phyloP scores from a whole-genome alignment of 1,140 invertebrate species.

The Stegodyphus mimosarum region DNA sequence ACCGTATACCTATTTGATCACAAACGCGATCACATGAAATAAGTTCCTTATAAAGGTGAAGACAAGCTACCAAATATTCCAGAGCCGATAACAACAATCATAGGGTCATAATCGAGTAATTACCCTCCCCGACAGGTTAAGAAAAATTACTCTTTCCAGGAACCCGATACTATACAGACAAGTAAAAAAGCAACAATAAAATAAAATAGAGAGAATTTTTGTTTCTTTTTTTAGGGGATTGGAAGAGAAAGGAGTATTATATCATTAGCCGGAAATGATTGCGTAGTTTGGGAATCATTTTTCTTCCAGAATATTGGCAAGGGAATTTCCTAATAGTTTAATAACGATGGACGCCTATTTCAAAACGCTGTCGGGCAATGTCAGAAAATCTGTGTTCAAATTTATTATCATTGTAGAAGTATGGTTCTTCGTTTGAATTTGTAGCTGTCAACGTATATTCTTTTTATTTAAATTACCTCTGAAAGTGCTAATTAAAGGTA shows the following conservation, averaged over 20 bases:
- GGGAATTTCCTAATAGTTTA: neutral
- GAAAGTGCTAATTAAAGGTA: neutral
- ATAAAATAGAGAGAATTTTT: too few species aligned
- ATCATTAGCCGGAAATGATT: neutral
- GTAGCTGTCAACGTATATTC: neutral
- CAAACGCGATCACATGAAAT: too few species aligned
- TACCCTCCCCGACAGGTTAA: neutral
- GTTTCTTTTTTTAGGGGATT: too few species aligned
- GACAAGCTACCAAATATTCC: too few species aligned
- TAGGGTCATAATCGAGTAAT: neutral
- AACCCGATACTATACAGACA: too few species aligned
- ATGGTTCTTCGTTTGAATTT: neutral
- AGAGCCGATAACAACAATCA: too few species aligned
- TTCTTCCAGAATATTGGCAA: neutral
- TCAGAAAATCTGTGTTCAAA: too few species aligned
- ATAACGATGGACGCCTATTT: neutral
- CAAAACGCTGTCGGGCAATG: neutral
- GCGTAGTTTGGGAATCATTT: neutral
- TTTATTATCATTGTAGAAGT: too few species aligned
- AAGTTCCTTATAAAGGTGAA: too few species aligned
- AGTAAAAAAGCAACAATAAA: too few species aligned
- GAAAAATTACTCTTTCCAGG: neutral
- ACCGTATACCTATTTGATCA: too few species aligned
- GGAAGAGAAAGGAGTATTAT: neutral
- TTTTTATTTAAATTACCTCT: neutral